Conservation (phyloP, 2,797 vertebrate genomes). For the Sylvilagus floridanus region DNA sequence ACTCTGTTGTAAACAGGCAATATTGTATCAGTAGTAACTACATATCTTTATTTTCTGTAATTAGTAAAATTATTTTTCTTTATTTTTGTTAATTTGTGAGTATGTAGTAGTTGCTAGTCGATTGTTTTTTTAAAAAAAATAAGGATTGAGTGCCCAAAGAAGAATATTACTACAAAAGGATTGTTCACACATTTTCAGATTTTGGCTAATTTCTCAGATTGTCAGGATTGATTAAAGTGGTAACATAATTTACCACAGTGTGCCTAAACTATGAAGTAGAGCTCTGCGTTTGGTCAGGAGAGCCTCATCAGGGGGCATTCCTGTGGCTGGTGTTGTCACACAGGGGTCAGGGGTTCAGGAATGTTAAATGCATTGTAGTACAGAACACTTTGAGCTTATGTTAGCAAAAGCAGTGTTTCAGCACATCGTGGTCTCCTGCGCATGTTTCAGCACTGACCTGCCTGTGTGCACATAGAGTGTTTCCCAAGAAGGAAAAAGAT, state of each 20-base stretch:
- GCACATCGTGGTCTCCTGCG: background rate
- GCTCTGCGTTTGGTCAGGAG: background rate
- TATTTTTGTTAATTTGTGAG: background rate
- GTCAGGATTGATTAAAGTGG: background rate
- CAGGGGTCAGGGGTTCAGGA: background rate
- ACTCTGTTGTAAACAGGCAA: background rate
- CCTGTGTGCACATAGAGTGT: background rate
- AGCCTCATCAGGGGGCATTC: background rate
- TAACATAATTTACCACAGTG: background rate
- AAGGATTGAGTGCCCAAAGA: background rate
- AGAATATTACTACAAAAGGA: background rate
- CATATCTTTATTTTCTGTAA: background rate
- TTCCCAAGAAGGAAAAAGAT: background rate
- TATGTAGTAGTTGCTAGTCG: background rate
- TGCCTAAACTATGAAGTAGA: background rate
- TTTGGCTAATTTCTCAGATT: background rate
- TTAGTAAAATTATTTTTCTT: constrained; percentile 36
- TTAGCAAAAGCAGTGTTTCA: background rate
- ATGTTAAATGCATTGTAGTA: background rate
- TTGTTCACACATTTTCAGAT: background rate
- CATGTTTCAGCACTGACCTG: background rate
- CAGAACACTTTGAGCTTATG: background rate
- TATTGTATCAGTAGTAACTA: background rate
- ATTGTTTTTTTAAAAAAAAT: background rate
- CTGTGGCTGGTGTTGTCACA: background rate